Base-by-base conservation (phyloP, 1,140 invertebrate genomes). In the Chrysomallon squamiferum region DNA sequence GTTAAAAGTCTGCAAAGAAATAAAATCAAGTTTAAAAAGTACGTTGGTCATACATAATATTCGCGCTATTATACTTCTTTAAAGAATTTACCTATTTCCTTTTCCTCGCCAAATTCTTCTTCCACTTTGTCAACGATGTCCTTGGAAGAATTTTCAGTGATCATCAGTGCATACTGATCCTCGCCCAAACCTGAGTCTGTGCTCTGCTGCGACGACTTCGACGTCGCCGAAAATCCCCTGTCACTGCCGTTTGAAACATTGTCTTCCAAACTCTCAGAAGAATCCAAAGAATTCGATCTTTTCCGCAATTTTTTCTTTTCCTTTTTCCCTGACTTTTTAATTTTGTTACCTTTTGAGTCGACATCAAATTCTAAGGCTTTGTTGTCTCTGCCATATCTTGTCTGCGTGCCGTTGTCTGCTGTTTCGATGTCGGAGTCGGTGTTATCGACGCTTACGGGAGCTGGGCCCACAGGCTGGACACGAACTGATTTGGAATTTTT, bases 181-280 rank as follows among this genome's bases (percentile, higher is more conserved):
- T 68, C 76, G n/a, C 71, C 76, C n/a, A 80, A 64, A 20, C 80
- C 80, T 3, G 80, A 82, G 58, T 82, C 80, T 0, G 62, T 47
- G 43, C 78, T 80, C 30, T 79, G 67, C 50, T 79, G 80, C 9
- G 76, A 79, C 15, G 71, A 66, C 54, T 79, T 82, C 11, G 76
- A 79, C 15, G 71, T 68, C 15, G 80, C 80, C 4, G 76, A 79
- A 27, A 72, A 72, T 9, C 76, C 76, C 18, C 79, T 60, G 29
- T 76, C 74, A 4, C 73, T 70, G 27, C 63, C 65, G 49, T 67
- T 18, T 9, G 68, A 72, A 11, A 62, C 47, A 2, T 67, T 49
- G 32, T 72, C 71, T 3, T 68, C 70, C 52, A 76, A 57, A 65
- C 70, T 75, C 0, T 67, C 68, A 27, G 65, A 68, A 4, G 75